Evolutionary conservation across 2,113 vertebrate genomes (phyloP).

Genomic region (Ornithorhynchus anatinus): DNA sequence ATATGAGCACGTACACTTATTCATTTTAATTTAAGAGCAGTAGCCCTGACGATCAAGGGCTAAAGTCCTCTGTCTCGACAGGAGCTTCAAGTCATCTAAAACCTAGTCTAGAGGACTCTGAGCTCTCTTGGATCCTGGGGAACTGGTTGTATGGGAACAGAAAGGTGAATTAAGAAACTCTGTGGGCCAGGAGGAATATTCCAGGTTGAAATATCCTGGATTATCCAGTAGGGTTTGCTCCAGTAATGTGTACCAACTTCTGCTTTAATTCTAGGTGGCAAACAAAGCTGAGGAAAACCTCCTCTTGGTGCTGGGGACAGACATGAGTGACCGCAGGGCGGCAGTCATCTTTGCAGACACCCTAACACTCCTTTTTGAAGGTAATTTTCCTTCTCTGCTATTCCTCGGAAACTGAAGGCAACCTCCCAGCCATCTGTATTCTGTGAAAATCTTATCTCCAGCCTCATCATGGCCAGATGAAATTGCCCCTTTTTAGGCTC

Average conservation of each 20-base stretch:
- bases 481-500: background rate
- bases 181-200: background rate
- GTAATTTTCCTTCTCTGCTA: slow-evolving; percentile 59
- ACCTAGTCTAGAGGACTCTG: background rate
- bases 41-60: background rate
- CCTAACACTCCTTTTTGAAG: slow-evolving; percentile 93
- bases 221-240: background rate
- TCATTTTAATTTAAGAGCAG: background rate
- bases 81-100: background rate
- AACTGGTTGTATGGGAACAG: background rate
- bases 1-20: too few species aligned
- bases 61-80: background rate
- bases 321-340: slow-evolving; percentile 88
- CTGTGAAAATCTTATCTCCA: background rate
- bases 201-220: background rate
- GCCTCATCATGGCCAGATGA: background rate
- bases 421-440: too few species aligned
- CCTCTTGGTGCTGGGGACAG: slow-evolving; percentile 83
- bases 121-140: background rate
- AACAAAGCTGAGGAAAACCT: slow-evolving; percentile 95
- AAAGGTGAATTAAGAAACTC: background rate
- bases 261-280: slow-evolving; percentile 77
- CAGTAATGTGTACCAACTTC: background rate
- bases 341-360: slow-evolving; percentile 93
- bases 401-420: background rate